phyloP scores from a whole-genome alignment of 2,888 invertebrate genomes.

The Epicampocera succincta region DNA sequence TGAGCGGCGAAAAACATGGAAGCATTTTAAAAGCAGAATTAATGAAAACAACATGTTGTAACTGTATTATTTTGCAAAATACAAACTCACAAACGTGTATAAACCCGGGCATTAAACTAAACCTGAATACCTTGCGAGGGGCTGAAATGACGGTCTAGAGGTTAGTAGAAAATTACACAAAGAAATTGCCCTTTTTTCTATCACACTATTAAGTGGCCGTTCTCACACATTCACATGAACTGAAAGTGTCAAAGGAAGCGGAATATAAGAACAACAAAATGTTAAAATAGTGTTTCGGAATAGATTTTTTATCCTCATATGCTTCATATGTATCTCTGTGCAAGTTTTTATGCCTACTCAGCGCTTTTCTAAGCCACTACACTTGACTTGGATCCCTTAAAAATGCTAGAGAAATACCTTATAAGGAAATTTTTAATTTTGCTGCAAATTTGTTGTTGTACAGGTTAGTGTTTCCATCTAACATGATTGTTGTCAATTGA shows the following conservation, averaged over 20 bases:
- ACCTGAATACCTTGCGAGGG: slow-evolving; percentile 32
- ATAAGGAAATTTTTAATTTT: slow-evolving; percentile 16
- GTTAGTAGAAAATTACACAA: slow-evolving; percentile 38
- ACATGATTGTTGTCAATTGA: slow-evolving; percentile 42
- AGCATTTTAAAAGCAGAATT: background rate
- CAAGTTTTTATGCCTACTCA: slow-evolving; percentile 64
- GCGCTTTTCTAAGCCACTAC: slow-evolving; percentile 60
- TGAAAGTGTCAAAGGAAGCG: slow-evolving; percentile 11
- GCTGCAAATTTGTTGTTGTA: slow-evolving; percentile 12
- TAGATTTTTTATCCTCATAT: slow-evolving; percentile 11
- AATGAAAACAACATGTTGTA: background rate
- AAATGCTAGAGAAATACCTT: slow-evolving; percentile 33
- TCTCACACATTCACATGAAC: slow-evolving; percentile 7
- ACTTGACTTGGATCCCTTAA: slow-evolving; percentile 46
- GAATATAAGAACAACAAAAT: background rate
- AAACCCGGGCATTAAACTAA: slow-evolving; percentile 33
- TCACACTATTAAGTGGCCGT: slow-evolving; percentile 44
- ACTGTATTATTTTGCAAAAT: too few relatives aligned
- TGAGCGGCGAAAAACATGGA: background rate
- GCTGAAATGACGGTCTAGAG: slow-evolving; percentile 40
- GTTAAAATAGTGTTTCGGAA: slow-evolving; percentile 8
- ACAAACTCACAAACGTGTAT: too few relatives aligned
- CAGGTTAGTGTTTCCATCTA: slow-evolving; percentile 28
- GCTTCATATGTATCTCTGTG: background rate
- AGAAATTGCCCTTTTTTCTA: background rate